Evolutionary conservation across 2,888 invertebrate genomes (phyloP).

Genomic region (Dryadula phaetusa): DNA sequence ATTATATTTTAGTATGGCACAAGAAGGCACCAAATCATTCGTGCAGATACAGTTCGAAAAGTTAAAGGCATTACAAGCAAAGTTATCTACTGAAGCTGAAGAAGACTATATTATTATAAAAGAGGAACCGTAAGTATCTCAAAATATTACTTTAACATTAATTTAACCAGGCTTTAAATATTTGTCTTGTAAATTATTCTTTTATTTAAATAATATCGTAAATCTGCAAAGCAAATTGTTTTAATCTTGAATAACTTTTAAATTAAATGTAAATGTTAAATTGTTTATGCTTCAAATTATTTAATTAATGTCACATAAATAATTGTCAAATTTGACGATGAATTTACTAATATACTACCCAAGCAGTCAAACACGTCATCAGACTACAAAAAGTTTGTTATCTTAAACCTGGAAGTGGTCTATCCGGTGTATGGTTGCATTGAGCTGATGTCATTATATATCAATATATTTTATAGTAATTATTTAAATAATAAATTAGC

Average conservation of each 20-base stretch:
- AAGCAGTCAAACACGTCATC: slow-evolving; percentile 35
- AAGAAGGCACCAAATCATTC: slow-evolving; percentile 70
- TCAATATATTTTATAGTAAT: slow-evolving; percentile 16
- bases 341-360: slow-evolving; percentile 32
- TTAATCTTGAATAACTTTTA: not conserved
- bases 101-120: slow-evolving; percentile 67
- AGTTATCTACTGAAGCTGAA: slow-evolving; percentile 64
- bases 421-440: slow-evolving; percentile 46
- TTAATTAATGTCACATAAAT: slow-evolving; percentile 27
- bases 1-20: slow-evolving; percentile 44
- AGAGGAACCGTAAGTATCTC: slow-evolving; percentile 67
- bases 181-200: not conserved
- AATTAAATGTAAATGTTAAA: slow-evolving; percentile 8
- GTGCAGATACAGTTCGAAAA: slow-evolving; percentile 72
- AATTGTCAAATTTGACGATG: slow-evolving; percentile 20
- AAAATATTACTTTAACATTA: not conserved
- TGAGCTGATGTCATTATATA: slow-evolving; percentile 43
- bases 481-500: not conserved
- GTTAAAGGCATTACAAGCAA: slow-evolving; percentile 69
- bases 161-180: not conserved
- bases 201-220: not conserved
- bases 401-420: slow-evolving; percentile 48
- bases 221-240: slow-evolving; percentile 2
- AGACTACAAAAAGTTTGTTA: slow-evolving; percentile 38
- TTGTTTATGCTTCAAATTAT: slow-evolving; percentile 8